phyloP scores from a whole-genome alignment of 2,888 invertebrate species.

The Metopia argyrocephala region DNA sequence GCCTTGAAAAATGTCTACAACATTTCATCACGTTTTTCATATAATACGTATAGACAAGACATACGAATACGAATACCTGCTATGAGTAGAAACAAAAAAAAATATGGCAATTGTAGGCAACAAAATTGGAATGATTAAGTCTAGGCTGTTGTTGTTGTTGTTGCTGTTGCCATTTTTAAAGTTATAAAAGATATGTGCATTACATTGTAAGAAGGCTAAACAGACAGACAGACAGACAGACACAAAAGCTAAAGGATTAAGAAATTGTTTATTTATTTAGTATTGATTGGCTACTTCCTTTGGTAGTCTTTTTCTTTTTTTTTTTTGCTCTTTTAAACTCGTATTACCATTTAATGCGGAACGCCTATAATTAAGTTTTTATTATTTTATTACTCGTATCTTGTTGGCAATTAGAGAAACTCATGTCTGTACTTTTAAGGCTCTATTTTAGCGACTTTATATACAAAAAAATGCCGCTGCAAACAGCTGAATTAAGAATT shows the following conservation, averaged over 20 bases:
- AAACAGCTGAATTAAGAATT: no score
- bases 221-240: background rate
- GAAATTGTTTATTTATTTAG: conserved; percentile 36
- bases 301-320: conserved; percentile 12
- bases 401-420: conserved; percentile 24
- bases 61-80: no score
- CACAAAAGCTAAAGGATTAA: conserved; percentile 17
- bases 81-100: background rate
- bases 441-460: conserved; percentile 8
- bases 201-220: conserved; percentile 1
- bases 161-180: background rate
- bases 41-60: background rate
- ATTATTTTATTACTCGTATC: conserved; percentile 23
- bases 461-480: conserved; percentile 21
- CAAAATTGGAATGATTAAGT: background rate
- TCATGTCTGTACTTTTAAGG: background rate
- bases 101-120: conserved; percentile 1
- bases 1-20: conserved; percentile 31
- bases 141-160: background rate
- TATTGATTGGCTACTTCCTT: conserved; percentile 42
- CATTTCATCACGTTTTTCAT: conserved; percentile 53
- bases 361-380: conserved; percentile 54
- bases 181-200: conserved; percentile 39
- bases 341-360: background rate
- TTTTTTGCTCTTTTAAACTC: background rate